Percentiles rank a stretch among this genome's conserved stretches.
Conservation (phyloP, 2,113 vertebrate genomes). For the Myrmecobius fasciatus region DNA sequence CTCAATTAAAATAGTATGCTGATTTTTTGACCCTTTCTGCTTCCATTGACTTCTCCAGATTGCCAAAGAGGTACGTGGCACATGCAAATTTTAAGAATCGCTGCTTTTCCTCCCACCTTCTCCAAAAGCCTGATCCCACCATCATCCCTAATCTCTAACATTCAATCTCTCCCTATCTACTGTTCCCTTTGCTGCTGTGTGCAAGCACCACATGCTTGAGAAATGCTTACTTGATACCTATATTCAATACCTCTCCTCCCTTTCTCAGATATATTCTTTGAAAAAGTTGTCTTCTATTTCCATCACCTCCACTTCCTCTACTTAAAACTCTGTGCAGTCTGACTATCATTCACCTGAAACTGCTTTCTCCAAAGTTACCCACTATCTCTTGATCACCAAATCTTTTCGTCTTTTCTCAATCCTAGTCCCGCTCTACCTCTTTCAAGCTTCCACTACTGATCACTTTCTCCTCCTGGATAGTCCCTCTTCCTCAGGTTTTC, state of each 20-base stretch:
- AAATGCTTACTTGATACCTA: background rate
- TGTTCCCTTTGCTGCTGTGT: background rate
- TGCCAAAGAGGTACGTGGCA: background rate
- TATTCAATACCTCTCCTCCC: background rate
- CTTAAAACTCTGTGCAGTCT: background rate
- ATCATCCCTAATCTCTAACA: background rate
- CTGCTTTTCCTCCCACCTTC: background rate
- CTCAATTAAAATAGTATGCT: background rate
- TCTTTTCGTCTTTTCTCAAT: background rate
- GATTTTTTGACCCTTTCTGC: background rate
- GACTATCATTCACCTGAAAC: background rate
- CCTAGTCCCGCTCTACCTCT: background rate
- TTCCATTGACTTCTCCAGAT: background rate
- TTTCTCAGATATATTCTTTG: background rate
- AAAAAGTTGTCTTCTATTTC: background rate
- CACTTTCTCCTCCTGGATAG: background rate
- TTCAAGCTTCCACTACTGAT: background rate
- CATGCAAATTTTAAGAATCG: background rate
- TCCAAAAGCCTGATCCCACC: background rate
- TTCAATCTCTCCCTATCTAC: background rate
- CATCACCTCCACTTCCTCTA: background rate
- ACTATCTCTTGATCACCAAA: background rate
- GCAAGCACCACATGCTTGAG: background rate
- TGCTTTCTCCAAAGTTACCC: background rate
- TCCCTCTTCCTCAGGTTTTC: background rate